Base-by-base conservation (phyloP, 1,140 invertebrate genomes). In the Neodiprion lecontei region DNA sequence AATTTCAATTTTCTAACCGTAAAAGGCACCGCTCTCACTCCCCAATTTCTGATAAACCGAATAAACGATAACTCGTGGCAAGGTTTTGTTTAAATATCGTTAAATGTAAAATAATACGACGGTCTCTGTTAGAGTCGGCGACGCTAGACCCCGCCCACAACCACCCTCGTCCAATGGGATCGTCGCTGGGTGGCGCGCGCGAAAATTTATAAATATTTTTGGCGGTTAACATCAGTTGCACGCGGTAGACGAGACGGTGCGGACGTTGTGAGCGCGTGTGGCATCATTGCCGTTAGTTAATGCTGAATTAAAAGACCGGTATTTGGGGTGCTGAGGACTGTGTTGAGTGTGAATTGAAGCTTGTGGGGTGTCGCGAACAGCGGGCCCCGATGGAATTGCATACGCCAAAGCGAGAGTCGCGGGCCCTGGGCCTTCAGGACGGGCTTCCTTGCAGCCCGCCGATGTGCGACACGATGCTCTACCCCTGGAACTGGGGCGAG, bases 401-500 rank as follows among this genome's bases (percentile, higher is more conserved):
- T 73, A 87, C 86, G 66, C 82, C 85, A 47, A 84, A 83, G 72
- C 82, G 83, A 14, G 84, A 83, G 9, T 71, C 76, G 67, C 80
- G 78, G 10, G 47, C 81, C 0, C 77, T 82, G 67, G 69, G 74
- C 9, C 28, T 40, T 2, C 28, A 40, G 28, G 81, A 83, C 48
- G 67, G 75, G 14, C 72, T 82, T 65, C 80, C 85, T 0, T 76
- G 78, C 48, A 87, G 85, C 40, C 86, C 87, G 10, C 81, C 86
- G 11, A 86, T 88, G 82, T 81, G 79, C 80, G 87, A 88, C 75
- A 85, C 75, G 8, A 84, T 82, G 81, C 72, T 87, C 48, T 83
- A 85, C 50, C 86, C 87, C 10, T 89, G 86, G 86, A 85, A 85
- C 67, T 89, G 88, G 88, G 79, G 83, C 74, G 86, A 88, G 9